Conservation (phyloP, 2,888 invertebrate species). For the Cerastoderma edule region DNA sequence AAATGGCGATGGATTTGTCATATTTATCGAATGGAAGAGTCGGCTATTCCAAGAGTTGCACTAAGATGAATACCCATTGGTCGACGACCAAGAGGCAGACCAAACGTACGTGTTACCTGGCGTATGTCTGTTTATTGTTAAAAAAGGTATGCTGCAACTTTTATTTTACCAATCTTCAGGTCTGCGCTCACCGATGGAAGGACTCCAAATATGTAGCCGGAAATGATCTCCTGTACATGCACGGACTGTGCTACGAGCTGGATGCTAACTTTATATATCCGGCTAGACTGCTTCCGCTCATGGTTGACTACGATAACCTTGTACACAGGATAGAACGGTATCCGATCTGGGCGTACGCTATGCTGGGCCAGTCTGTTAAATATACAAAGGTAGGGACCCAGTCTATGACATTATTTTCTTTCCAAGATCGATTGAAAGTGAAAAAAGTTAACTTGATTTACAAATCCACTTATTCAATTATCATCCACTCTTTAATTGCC, state of each 20-base stretch:
- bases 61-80: no score
- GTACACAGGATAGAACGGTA: conserved; percentile 60
- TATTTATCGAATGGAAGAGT: no score
- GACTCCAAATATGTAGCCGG: conserved; percentile 62
- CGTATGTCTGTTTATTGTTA: neutral
- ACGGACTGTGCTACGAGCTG: conserved; percentile 76
- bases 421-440: no score
- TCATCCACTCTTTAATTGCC: no score
- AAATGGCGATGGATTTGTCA: no score
- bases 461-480: no score
- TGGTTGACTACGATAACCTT: conserved; percentile 68
- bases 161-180: conserved; percentile 48
- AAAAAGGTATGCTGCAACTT: neutral
- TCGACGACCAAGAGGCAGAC: no score
- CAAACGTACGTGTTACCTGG: neutral
- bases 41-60: no score
- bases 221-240: conserved; percentile 70
- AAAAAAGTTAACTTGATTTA: no score
- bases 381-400: conserved; percentile 57
- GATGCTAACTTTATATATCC: conserved; percentile 58
- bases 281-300: conserved; percentile 68
- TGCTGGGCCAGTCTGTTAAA: conserved; percentile 61
- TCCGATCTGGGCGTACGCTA: conserved; percentile 66
- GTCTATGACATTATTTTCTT: neutral
- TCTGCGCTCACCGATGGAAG: conserved; percentile 77